These are phyloP conservation scores for Trinorchestia longiramus DNA, from an alignment of 1,140 invertebrate genomes.

Conservation along the genomic window DNA sequence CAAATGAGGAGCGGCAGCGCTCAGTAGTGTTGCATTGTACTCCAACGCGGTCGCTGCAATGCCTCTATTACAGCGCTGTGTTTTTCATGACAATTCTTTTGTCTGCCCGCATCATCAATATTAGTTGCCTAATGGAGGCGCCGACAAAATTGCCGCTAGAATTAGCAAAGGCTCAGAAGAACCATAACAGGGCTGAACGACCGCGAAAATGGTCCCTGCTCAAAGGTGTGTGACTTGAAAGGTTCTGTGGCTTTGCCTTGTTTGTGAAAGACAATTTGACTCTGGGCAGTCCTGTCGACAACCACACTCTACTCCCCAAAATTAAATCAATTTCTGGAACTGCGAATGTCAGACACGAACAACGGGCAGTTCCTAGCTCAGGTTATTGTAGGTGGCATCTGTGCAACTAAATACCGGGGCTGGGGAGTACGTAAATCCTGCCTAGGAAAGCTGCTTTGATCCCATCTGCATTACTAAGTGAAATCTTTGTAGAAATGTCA, in stretches of 20 bases:
- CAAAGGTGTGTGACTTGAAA: neutral
- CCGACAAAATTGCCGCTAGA: neutral
- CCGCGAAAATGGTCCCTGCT: neutral
- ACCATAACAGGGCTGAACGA: neutral
- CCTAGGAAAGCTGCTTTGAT: neutral
- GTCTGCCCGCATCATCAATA: neutral
- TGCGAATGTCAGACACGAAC: neutral
- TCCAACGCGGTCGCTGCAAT: neutral
- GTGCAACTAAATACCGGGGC: neutral
- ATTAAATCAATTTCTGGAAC: conserved; percentile 28
- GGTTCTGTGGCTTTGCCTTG: neutral
- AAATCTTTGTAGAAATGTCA: neutral
- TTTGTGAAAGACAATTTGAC: conserved; percentile 1
- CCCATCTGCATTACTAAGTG: neutral
- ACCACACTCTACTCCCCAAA: neutral
- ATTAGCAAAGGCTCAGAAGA: neutral
- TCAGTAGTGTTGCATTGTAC: conserved; percentile 15
- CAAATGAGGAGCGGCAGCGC: conserved; percentile 24
- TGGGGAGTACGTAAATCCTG: neutral
- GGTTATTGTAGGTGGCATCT: conserved; percentile 20
- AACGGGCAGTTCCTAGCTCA: neutral
- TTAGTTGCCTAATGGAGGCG: conserved; percentile 22
- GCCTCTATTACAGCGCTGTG: conserved; percentile 9
- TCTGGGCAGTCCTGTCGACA: neutral
- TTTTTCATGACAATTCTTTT: neutral